Conservation (phyloP, 2,113 vertebrate genomes). For the Accipiter virgatus region DNA sequence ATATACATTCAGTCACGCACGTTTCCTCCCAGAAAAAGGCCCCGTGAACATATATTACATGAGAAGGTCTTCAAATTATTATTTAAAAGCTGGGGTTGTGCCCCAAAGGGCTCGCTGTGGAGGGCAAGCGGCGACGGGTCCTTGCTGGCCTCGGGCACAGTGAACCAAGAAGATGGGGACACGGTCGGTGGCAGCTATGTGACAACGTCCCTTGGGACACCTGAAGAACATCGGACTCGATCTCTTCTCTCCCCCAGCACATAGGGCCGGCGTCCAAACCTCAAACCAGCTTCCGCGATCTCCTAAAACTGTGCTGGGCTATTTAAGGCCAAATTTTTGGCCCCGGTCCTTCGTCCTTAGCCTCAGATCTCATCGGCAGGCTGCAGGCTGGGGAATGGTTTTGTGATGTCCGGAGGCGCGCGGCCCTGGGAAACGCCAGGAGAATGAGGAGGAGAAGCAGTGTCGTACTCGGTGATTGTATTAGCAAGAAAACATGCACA, state of each 20-base stretch:
- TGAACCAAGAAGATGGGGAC: background rate
- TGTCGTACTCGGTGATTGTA: background rate
- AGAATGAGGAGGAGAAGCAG: background rate
- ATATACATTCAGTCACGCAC: background rate
- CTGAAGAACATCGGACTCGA: accelerated
- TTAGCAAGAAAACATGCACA: slow-evolving; percentile 42
- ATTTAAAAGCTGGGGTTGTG: slow-evolving; percentile 21
- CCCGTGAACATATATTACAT: background rate
- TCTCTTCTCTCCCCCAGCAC: background rate
- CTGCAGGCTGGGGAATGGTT: background rate
- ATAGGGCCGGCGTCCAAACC: background rate
- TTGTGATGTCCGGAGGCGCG: accelerated
- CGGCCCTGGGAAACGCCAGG: background rate
- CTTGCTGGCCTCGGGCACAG: background rate
- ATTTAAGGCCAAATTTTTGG: background rate
- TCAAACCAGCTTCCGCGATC: accelerated
- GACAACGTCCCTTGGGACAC: background rate
- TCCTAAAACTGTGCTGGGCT: background rate
- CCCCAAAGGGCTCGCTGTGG: background rate
- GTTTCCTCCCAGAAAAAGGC: slow-evolving; percentile 33
- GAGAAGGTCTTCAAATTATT: background rate
- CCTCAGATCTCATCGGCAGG: background rate
- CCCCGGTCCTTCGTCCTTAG: background rate
- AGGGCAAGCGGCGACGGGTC: background rate
- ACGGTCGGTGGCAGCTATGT: background rate